Evolutionary conservation across 2,113 vertebrate species (phyloP).

Genomic region (Polyodon spathula): DNA sequence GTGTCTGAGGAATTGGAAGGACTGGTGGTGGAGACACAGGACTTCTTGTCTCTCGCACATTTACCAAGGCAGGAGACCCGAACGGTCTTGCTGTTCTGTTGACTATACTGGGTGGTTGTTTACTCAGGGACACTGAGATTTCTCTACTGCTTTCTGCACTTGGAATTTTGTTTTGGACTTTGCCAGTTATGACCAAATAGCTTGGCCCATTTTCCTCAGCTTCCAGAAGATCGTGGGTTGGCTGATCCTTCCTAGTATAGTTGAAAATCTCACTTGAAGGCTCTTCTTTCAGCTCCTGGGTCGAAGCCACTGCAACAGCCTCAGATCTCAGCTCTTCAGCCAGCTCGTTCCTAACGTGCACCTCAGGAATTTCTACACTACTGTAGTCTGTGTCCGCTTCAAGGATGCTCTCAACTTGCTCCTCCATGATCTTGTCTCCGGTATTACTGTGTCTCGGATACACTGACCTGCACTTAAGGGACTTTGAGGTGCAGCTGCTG

Average conservation of each 20-base stretch:
- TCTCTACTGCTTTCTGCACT: conserved; percentile 30
- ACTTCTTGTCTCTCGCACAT: conserved; percentile 25
- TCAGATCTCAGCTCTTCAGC: conserved; percentile 10
- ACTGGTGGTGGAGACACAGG: conserved; percentile 51
- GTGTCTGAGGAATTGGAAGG: conserved; percentile 34
- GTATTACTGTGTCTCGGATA: conserved; percentile 13
- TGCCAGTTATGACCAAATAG: conserved; percentile 18
- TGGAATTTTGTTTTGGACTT: conserved; percentile 40
- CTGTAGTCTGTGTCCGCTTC: conserved; percentile 28
- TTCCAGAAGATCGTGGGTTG: conserved; percentile 22
- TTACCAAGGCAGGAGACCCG: conserved; percentile 53
- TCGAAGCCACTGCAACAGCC: conserved; percentile 15
- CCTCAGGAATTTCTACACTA: conserved; percentile 39
- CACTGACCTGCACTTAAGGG: conserved; percentile 19
- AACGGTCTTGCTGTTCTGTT: conserved; percentile 89
- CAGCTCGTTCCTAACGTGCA: conserved; percentile 24
- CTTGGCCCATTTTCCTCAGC: conserved; percentile 26
- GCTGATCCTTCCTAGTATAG: conserved; percentile 19
- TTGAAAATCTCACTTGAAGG: conserved; percentile 25
- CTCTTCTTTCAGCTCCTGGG: conserved; percentile 26
- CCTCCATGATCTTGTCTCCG: conserved; percentile 54
- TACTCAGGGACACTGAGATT: conserved; percentile 28
- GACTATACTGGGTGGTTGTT: conserved; percentile 56
- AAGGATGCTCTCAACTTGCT: conserved; percentile 36
- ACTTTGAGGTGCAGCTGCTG: conserved; percentile 30